phyloP scores from a whole-genome alignment of 2,113 vertebrate species.

The Hippocampus barbouri region DNA sequence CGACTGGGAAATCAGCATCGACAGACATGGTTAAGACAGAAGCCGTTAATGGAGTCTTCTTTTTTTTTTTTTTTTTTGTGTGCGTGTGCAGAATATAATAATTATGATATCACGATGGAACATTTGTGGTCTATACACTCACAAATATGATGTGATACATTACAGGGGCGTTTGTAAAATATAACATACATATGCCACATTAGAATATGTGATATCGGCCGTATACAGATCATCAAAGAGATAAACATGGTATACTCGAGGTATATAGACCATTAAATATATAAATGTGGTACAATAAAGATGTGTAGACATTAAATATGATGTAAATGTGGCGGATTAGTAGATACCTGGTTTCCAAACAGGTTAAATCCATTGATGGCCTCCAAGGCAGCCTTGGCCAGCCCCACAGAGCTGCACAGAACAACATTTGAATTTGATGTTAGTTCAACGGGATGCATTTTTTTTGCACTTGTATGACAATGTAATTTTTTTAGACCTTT shows the following conservation, averaged over 20 bases:
- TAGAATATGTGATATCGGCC: no score
- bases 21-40: conserved; percentile 6
- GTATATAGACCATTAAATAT: background rate
- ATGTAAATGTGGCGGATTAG: no score
- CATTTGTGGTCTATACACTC: background rate
- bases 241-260: background rate
- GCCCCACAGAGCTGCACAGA: conserved; percentile 84
- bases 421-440: background rate
- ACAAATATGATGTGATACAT: background rate
- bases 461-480: background rate
- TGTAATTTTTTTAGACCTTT: no score
- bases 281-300: background rate
- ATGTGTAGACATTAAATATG: background rate
- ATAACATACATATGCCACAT: no score
- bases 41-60: background rate
- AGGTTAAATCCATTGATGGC: conserved; percentile 98
- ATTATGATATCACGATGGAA: background rate
- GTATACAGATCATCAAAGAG: no score
- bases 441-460: background rate
- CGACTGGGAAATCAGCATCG: conserved; percentile 58
- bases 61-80: background rate
- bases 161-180: no score
- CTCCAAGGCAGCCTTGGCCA: conserved; percentile 96
- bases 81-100: background rate
- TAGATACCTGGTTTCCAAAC: conserved; percentile 92